These are phyloP conservation scores for Sebastes vulpes DNA, from an alignment of 2,797 vertebrate genomes.

Conservation along the genomic window DNA sequence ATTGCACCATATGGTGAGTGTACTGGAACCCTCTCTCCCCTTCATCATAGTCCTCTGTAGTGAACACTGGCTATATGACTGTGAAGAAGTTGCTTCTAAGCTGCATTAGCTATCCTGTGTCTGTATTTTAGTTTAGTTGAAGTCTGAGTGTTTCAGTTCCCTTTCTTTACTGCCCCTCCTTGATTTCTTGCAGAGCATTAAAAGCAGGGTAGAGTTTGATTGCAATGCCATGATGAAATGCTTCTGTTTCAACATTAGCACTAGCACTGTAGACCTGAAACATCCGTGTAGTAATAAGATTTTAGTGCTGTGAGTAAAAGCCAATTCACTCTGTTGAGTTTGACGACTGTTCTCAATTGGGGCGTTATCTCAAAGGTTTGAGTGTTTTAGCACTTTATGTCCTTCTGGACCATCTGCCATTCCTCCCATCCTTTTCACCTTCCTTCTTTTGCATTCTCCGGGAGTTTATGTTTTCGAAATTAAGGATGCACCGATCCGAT, in stretches of 20 bases:
- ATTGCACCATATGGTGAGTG: slow-evolving; percentile 89
- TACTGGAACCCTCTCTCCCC: neutral
- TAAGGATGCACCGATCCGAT: no score
- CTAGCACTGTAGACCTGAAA: neutral
- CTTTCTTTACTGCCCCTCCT: neutral
- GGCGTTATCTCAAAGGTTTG: neutral
- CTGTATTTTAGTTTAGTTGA: neutral
- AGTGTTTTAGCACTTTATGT: neutral
- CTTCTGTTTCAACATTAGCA: neutral
- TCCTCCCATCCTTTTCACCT: neutral
- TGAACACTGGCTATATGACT: slow-evolving; percentile 21
- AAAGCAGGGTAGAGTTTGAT: neutral
- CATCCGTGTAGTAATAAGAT: neutral
- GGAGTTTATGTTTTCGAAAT: slow-evolving; percentile 6
- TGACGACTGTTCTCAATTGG: neutral
- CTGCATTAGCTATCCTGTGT: neutral
- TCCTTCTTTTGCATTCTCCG: neutral
- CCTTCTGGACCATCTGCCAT: neutral
- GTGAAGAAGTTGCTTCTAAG: slow-evolving; percentile 15
- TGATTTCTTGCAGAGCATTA: neutral
- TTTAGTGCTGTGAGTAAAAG: slow-evolving; percentile 16
- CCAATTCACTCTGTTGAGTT: neutral
- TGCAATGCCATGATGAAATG: neutral
- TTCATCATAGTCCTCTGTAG: slow-evolving; percentile 38
- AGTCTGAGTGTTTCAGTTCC: neutral